Evolutionary conservation across 23 tunicate species (phyloP), one percentile per base, ranked within the genome.

Genomic region (Phallusia fumigata): DNA sequence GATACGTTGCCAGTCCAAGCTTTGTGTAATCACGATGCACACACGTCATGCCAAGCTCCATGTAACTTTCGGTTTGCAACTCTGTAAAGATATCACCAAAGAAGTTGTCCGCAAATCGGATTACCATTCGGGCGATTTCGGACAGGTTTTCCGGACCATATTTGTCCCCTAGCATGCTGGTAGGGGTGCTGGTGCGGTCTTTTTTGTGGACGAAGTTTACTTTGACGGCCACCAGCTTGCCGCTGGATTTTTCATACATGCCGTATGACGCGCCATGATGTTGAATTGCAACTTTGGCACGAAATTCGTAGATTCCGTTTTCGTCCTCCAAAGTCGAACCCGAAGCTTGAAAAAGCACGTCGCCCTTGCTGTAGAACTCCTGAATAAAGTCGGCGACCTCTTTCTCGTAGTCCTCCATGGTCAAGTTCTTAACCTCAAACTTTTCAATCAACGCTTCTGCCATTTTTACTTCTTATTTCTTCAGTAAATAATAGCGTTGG

Each of bases 261-360:
- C 28, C 69, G 13, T 6, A 58, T 21, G 69, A 58, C 2, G 69
- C 69, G 11, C 28, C 69, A 24, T 58, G 69, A 24, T 58, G 26
- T 24, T 58, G 28, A 13, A 58, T 58, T 11, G 69, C 69, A 1
- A 58, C 28, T 58, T 58, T 58, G 11, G 69, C 69, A 1, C 69
- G 69, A 58, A 58, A 58, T 16, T 22, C 69, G 28, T 58, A 58
- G 3, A 58, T 58, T 8, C 69, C 69, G 13, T 58, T 24, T 24
- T 58, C 69, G 69, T 58, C 69, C 69, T 58, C 69, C 69, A 58
- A 58, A 8, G 69, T 58, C 69, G 69, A 58, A 58, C 13, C 16
- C 3, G 69, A 21, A 3, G 28, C 28, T 58, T 58, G 69, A 13
- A 24, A 22, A 21, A 58, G 69, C 69, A 58, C 69, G 28, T 58